Evolutionary conservation across 2,797 vertebrate species (phyloP).

Genomic region (Halcyon chelicuti): DNA sequence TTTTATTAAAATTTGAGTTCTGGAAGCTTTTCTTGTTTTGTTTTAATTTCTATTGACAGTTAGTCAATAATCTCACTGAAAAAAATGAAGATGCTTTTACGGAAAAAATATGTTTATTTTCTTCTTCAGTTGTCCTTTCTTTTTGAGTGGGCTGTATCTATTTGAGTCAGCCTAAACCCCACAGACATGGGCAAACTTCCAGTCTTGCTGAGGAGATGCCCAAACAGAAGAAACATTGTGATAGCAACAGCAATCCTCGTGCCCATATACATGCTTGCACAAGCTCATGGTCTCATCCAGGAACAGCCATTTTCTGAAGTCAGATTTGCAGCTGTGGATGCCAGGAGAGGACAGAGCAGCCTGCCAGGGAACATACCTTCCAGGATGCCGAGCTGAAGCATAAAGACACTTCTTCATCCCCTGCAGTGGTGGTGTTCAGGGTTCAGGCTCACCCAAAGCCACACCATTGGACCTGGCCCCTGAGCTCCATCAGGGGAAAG

Average conservation of each 20-base stretch:
- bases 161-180: background rate
- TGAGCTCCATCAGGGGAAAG: background rate
- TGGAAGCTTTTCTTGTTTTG: background rate
- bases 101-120: background rate
- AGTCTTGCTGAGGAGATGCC: background rate
- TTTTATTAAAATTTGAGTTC: background rate
- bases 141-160: background rate
- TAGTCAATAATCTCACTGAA: background rate
- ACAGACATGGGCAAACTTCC: background rate
- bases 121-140: background rate
- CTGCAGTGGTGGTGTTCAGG: background rate
- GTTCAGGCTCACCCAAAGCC: background rate
- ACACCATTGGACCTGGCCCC: rapidly evolving
- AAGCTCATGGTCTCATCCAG: rapidly evolving
- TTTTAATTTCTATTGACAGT: background rate
- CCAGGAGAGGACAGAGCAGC: background rate
- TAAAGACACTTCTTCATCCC: rapidly evolving
- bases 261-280: rapidly evolving
- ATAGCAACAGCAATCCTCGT: background rate
- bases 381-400: background rate
- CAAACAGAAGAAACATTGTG: rapidly evolving
- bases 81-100: background rate
- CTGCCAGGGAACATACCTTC: background rate
- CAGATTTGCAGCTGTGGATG: background rate
- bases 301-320: background rate